These are phyloP conservation scores for Sialis lutaria DNA, from an alignment of 2,888 invertebrate species.

Conservation along the genomic window DNA sequence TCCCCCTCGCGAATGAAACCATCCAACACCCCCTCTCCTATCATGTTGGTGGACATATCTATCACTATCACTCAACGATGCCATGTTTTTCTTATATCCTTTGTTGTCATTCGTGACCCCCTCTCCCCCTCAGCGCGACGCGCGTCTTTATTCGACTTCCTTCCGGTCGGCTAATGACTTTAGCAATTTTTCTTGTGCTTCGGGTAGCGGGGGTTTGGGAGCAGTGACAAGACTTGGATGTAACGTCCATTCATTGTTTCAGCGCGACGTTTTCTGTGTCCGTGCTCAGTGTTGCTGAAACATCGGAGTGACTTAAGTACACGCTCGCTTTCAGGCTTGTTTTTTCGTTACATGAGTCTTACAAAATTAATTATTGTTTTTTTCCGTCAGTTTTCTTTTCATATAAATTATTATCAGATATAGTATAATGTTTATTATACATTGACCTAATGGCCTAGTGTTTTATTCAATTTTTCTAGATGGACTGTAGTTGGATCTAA, in stretches of 20 bases:
- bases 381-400: neutral
- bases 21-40: neutral
- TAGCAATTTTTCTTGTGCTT: slow-evolving; percentile 4
- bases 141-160: slow-evolving; percentile 1
- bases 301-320: neutral
- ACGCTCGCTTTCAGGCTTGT: neutral
- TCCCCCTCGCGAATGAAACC: no score
- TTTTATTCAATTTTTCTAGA: no score
- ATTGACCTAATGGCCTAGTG: no score
- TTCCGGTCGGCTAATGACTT: slow-evolving; percentile 7
- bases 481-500: no score
- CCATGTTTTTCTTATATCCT: neutral
- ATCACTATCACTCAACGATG: neutral
- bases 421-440: no score
- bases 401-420: neutral
- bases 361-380: neutral
- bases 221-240: neutral
- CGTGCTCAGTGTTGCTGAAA: neutral
- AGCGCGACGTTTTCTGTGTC: neutral
- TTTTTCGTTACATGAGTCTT: neutral
- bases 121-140: neutral
- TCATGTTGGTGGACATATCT: neutral
- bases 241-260: neutral
- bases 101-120: neutral
- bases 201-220: neutral